Evolutionary conservation across 2,888 invertebrate species (phyloP), one percentile per base, ranked within the genome.

Genomic region (Mythimna impura): DNA sequence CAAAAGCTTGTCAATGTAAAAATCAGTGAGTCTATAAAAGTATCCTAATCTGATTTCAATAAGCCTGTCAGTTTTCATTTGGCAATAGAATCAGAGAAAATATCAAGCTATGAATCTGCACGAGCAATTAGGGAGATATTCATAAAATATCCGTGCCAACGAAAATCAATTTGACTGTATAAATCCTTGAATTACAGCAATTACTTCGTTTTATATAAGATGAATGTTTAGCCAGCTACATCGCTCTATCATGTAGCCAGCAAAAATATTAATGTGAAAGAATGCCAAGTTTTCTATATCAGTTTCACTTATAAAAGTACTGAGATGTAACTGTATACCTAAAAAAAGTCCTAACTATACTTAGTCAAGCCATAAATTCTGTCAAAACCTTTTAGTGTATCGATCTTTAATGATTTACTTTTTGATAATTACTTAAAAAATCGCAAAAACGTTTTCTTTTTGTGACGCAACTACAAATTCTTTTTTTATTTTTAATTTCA

Each of bases 121-220:
- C 58, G 25, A 73, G 73, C 81, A 81, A 81, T 82, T 84, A 84
- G 50, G 65, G 63, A 61, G 70, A 73, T 73, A 82, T 84, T 82
- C 84, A 84, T 77, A 82, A 83, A 80, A 73, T 71, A 81, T 73
- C 72, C 25, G 61, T 55, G 61, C 66, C 50, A 71, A 77, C 43
- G 54, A 65, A 81, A 81, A 81, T 84, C 78, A 78, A 82, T 71
- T 81, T 81, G 55, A 68, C 67, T 70, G 47, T 62, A 75, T 69
- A 61, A 71, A 71, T 80, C 76, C 58, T 76, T 80, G 84, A 81
- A 81, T 81, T 54, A 47, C 47, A 81, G 71, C 76, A 81, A 84
- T 81, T 76, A 68, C 66, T 76, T 68, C 70, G 60, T 69, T 76
- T 70, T 84, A 76, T 71, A 52, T 65, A 68, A 64, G 55, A 67